Evolutionary conservation across 2,888 invertebrate genomes (phyloP).

Genomic region (Disparrhopalites patrizii): DNA sequence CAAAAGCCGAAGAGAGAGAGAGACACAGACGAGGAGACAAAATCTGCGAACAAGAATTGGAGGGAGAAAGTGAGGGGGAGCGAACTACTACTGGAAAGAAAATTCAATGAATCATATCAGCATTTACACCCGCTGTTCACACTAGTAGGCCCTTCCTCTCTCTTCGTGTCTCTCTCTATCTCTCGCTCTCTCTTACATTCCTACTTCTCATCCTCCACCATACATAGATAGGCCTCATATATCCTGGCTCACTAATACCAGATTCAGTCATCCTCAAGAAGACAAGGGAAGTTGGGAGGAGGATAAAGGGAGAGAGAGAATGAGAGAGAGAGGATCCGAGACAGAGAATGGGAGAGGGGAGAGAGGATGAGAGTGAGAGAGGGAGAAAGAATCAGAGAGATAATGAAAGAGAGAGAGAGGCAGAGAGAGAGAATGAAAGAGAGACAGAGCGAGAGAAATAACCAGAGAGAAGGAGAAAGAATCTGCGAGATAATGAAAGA

Average conservation of each 20-base stretch:
- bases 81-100: neutral
- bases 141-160: too few species aligned
- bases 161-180: conserved; percentile 4
- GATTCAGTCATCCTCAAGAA: conserved; percentile 11
- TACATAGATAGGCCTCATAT: too few species aligned
- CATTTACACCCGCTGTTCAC: conserved; percentile 12
- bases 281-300: neutral
- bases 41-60: too few species aligned
- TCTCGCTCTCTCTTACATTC: conserved; percentile 1
- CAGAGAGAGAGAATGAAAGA: too few species aligned
- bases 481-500: neutral
- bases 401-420: neutral
- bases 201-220: too few species aligned
- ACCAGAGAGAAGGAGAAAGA: too few species aligned
- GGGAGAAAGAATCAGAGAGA: conserved; percentile 8
- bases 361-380: neutral
- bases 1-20: neutral
- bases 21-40: neutral
- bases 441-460: too few species aligned
- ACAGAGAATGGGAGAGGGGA: neutral
- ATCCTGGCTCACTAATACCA: neutral
- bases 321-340: conserved; percentile 8
- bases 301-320: neutral
- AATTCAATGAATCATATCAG: conserved; percentile 10
- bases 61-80: too few species aligned